Evolutionary conservation across 2,888 invertebrate species (phyloP), one percentile per base, ranked within the genome.

Genomic region (Heliconius aoede): DNA sequence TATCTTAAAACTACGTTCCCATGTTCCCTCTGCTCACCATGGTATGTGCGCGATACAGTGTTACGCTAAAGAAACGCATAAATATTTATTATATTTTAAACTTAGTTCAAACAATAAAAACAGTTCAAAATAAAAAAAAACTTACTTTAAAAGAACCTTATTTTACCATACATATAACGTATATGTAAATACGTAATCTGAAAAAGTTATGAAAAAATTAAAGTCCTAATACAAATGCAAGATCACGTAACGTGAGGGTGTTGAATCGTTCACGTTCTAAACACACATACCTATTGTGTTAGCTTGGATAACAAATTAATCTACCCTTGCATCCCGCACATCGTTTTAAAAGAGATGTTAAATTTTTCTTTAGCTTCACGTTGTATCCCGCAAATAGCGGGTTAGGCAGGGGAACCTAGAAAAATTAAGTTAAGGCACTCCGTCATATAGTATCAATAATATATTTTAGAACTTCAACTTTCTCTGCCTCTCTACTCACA

Each of bases 211-310:
- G 7, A 40, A 36, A 40, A 65, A 65, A 36, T 4, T 65, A 15
- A 36, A 65, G 8, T 36, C 36, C 65, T 15, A 64, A 32, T 32
- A 32, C 64, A 21, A n/a, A 64, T 64, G 64, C 64, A 36, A n/a
- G 21, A 30, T 32, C 62, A 62, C 62, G 62, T 32, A 64, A 24
- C 32, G 32, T 9, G 36, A 24, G 65, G 65, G 24, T 40, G 36
- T 65, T 36, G 36, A 65, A 65, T 65, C 24, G 36, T 65, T 65
- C 15, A 36, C 36, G 36, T 64, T 36, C 21, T 36, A 13, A 1
- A 7, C 24, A 24, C 4, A 15, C 26, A 36, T 65, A 24, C 24
- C n/a, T n/a, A 64, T 3, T 32, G 3, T 24, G 15, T 36, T 24
- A 24, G 13, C 11, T 65, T 7, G 65, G 4, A 65, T 24, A 65